Evolutionary conservation across 2,888 invertebrate genomes (phyloP).

Genomic region (Pollenia labialis): DNA sequence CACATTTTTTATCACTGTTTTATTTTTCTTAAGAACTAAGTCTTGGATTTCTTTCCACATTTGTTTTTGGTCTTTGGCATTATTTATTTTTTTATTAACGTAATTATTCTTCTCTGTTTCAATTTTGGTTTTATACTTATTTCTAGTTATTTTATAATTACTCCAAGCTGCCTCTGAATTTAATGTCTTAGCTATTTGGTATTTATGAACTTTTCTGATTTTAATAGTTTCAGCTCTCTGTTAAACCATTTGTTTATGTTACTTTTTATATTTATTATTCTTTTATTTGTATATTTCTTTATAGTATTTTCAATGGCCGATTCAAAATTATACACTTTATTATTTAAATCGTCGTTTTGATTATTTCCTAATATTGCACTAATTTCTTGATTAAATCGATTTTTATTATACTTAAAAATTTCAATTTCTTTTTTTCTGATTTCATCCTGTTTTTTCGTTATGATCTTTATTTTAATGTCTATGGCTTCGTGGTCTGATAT

Average conservation of each 20-base stretch:
- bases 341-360: background rate
- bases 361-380: background rate
- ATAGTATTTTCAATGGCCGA: background rate
- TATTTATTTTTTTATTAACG: background rate
- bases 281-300: background rate
- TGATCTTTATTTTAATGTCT: background rate
- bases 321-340: background rate
- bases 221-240: no score
- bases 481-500: background rate
- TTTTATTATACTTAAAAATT: background rate
- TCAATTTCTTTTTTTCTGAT: background rate
- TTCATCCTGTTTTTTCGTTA: background rate
- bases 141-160: background rate
- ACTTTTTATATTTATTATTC: no score
- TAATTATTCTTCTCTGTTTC: background rate
- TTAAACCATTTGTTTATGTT: no score
- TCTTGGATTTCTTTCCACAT: background rate
- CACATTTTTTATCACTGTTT: background rate
- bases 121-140: no score
- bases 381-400: background rate
- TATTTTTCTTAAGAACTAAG: background rate
- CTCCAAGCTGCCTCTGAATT: background rate
- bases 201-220: no score
- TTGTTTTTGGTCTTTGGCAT: background rate
- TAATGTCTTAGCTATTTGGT: background rate